phyloP scores from a whole-genome alignment of 1,140 invertebrate species.

The Saccostrea cuccullata region DNA sequence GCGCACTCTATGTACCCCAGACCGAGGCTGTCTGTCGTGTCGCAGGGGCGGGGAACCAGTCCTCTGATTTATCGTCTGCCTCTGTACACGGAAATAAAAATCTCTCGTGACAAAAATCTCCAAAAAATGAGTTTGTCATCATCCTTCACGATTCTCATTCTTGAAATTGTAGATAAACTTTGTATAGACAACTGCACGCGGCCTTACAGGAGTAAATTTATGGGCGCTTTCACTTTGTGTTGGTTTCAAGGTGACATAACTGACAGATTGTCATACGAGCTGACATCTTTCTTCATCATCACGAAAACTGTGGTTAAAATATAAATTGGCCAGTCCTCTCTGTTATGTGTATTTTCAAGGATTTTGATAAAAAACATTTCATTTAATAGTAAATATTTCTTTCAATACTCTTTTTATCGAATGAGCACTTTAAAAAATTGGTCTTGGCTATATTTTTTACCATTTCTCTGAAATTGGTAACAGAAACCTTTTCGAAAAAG shows the following conservation, averaged over 20 bases:
- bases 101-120: not conserved
- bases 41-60: conserved; percentile 12
- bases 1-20: not conserved
- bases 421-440: too few relatives aligned
- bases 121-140: conserved; percentile 3
- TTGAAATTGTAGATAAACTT: conserved; percentile 35
- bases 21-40: not conserved
- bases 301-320: not conserved
- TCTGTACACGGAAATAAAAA: conserved; percentile 24
- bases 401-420: too few relatives aligned
- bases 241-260: conserved; percentile 27
- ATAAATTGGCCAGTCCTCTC: not conserved
- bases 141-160: conserved; percentile 32
- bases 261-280: not conserved
- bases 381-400: too few relatives aligned
- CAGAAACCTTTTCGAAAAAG: too few relatives aligned
- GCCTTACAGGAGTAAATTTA: not conserved
- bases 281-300: conserved; percentile 23
- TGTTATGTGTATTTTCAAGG: too few relatives aligned
- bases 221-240: not conserved
- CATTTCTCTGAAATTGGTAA: too few relatives aligned
- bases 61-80: conserved; percentile 12
- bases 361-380: too few relatives aligned
- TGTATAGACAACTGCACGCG: conserved; percentile 22
- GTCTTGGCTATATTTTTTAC: too few relatives aligned